A percentile compares a stretch with the other conserved stretches of the same genome.
Conservation (phyloP, 2,888 invertebrate genomes). For the Frankliniella intonsa region DNA sequence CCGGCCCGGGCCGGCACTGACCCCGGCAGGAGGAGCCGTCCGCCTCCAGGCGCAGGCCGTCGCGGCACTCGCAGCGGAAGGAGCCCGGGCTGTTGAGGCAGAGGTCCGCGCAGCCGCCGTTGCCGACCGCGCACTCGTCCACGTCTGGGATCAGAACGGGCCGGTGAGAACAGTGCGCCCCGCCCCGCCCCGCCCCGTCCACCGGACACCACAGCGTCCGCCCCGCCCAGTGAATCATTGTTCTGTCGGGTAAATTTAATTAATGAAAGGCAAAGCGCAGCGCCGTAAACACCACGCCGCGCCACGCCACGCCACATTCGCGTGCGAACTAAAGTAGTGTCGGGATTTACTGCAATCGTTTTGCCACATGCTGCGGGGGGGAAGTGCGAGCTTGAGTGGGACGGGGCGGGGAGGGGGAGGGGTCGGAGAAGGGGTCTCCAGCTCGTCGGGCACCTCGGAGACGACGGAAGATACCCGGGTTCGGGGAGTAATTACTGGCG, state of each 20-base stretch:
- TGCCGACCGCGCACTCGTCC: slow-evolving; percentile 53
- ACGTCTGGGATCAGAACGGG: slow-evolving; percentile 48
- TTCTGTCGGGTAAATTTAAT: slow-evolving; percentile 5
- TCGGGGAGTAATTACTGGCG: too few relatives aligned
- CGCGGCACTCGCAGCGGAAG: slow-evolving; percentile 53
- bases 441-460: too few relatives aligned
- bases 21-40: slow-evolving; percentile 51
- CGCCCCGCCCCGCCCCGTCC: too few relatives aligned
- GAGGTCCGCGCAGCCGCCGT: slow-evolving; percentile 53
- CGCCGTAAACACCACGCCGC: not conserved
- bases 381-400: too few relatives aligned
- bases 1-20: slow-evolving; percentile 44
- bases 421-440: too few relatives aligned
- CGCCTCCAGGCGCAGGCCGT: slow-evolving; percentile 50
- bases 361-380: not conserved
- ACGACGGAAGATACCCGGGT: too few relatives aligned
- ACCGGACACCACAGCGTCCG: not conserved
- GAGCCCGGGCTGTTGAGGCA: slow-evolving; percentile 56
- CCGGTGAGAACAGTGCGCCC: not conserved
- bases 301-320: not conserved
- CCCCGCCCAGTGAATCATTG: not conserved
- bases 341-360: slow-evolving; percentile 15
- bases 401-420: too few relatives aligned
- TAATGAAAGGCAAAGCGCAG: not conserved
- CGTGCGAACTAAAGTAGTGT: not conserved